These are phyloP conservation scores for Lepetodrilus schrolli DNA, from an alignment of 2,888 invertebrate genomes.

Conservation along the genomic window DNA sequence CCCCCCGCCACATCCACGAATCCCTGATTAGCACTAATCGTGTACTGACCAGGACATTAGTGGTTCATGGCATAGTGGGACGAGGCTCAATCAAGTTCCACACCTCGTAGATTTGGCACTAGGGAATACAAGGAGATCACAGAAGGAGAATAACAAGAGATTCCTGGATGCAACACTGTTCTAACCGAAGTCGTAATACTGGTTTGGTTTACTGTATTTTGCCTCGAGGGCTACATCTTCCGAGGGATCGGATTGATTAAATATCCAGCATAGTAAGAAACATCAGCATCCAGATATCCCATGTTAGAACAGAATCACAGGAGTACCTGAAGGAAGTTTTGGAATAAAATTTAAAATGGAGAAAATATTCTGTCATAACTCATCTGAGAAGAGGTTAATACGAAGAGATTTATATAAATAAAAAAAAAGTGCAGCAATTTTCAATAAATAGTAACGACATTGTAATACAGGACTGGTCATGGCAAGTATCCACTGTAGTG, in stretches of 20 bases:
- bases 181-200: no score
- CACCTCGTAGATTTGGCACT: conserved; percentile 8
- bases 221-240: no score
- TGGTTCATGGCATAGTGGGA: no score
- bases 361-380: neutral
- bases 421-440: no score
- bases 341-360: conserved; percentile 14
- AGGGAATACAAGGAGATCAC: conserved; percentile 25
- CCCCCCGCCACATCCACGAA: neutral
- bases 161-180: neutral
- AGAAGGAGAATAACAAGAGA: neutral
- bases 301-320: neutral
- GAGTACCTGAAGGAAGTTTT: conserved; percentile 12
- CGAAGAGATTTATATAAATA: no score
- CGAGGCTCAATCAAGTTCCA: neutral
- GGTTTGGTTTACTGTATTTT: no score
- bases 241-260: no score
- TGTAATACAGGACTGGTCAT: conserved; percentile 20
- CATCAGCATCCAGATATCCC: no score
- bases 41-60: no score
- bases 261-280: no score
- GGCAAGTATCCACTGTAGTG: neutral
- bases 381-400: neutral
- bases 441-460: no score
- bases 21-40: no score